A percentile compares a stretch with the other conserved stretches of the same genome.
Conservation (phyloP, 1,140 invertebrate genomes). For the Lysiphlebus fabarum region DNA sequence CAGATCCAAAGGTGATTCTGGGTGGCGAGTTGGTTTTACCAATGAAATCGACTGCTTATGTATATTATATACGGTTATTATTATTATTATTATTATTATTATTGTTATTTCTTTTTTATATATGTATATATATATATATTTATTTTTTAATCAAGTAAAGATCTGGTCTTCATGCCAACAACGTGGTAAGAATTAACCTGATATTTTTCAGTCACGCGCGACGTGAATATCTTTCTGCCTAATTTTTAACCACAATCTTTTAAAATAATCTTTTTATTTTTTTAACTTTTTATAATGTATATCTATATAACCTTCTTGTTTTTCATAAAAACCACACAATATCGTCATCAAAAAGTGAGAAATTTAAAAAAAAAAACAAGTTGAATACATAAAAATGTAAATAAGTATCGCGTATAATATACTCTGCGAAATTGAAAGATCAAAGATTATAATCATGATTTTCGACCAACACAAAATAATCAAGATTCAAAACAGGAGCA, state of each 20-base stretch:
- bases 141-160: slow-evolving; percentile 11
- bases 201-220: slow-evolving; percentile 7
- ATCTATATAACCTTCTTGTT: not conserved
- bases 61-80: slow-evolving; percentile 7
- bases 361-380: not conserved
- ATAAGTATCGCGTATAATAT: slow-evolving; percentile 8
- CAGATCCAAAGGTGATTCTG: too few species aligned
- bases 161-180: slow-evolving; percentile 12
- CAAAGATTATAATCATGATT: slow-evolving; percentile 32
- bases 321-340: not conserved
- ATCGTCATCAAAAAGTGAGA: slow-evolving; percentile 5
- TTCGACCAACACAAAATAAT: too few species aligned
- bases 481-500: too few species aligned
- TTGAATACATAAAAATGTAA: slow-evolving; percentile 5
- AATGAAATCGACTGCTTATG: slow-evolving; percentile 4
- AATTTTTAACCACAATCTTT: slow-evolving; percentile 18
- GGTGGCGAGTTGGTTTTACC: not conserved
- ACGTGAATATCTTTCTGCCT: slow-evolving; percentile 8
- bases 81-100: not conserved
- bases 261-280: slow-evolving; percentile 11
- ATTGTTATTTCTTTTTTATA: too few species aligned
- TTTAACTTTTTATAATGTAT: not conserved
- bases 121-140: too few species aligned
- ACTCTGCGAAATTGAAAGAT: slow-evolving; percentile 40
- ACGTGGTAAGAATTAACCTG: slow-evolving; percentile 20